phyloP scores from a whole-genome alignment of 2,797 vertebrate species.

The Acanthornis magna region DNA sequence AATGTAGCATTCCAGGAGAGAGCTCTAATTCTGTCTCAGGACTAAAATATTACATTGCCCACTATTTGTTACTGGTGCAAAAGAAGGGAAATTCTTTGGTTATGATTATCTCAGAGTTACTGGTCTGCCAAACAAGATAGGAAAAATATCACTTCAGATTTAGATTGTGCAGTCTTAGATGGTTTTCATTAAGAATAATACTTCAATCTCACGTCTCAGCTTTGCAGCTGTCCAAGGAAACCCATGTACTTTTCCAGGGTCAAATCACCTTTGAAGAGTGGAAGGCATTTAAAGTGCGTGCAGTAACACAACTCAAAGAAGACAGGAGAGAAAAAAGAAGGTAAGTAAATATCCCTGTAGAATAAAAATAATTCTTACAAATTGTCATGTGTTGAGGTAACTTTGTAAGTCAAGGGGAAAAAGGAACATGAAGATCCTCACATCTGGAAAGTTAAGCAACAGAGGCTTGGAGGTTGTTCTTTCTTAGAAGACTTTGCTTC shows the following conservation, averaged over 20 bases:
- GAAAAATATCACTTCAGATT: background rate
- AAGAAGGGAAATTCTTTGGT: background rate
- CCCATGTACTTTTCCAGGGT: background rate
- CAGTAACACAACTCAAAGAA: background rate
- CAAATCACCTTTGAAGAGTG: background rate
- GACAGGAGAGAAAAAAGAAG: background rate
- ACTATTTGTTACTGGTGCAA: background rate
- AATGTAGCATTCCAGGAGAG: background rate
- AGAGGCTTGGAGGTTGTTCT: background rate
- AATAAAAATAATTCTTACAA: background rate
- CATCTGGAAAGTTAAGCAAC: background rate
- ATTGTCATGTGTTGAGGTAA: background rate
- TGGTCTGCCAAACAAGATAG: background rate
- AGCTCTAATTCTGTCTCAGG: background rate
- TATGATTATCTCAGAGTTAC: background rate
- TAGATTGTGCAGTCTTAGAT: background rate
- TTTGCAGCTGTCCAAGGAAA: background rate
- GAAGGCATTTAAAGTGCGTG: background rate
- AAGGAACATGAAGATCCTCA: background rate
- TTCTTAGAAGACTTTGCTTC: background rate
- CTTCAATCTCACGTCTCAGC: background rate
- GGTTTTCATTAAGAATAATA: background rate
- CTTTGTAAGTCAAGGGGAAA: background rate
- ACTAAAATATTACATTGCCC: background rate
- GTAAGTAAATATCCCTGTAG: background rate